A percentile compares a stretch with the other conserved stretches of the same genome.
These are phyloP conservation scores for Capromys pilorides DNA, from an alignment of 2,797 vertebrate species.

Conservation along the genomic window DNA sequence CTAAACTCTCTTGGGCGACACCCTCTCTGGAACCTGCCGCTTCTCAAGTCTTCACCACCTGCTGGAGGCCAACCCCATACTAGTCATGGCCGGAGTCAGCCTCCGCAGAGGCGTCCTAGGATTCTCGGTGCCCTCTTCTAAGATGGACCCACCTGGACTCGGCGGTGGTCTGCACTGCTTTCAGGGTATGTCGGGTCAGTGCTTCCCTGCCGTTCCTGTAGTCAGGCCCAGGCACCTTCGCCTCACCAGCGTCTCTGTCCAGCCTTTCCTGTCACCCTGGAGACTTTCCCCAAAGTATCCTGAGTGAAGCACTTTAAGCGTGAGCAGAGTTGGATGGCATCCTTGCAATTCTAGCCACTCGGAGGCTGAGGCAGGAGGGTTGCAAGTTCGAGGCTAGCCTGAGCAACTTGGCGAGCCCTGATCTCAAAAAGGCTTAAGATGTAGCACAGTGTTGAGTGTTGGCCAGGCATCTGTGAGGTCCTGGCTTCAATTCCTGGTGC, in stretches of 20 bases:
- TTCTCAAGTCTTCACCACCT: neutral
- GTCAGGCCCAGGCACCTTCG: neutral
- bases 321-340: neutral
- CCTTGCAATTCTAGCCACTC: neutral
- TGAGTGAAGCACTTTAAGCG: neutral
- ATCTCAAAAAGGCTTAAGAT: neutral
- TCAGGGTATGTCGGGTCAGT: neutral
- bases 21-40: neutral
- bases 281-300: neutral
- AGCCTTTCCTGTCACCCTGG: neutral
- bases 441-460: neutral
- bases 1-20: neutral
- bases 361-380: neutral
- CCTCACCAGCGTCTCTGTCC: too few species aligned
- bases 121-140: neutral
- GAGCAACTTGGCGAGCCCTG: neutral
- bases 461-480: neutral
- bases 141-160: neutral
- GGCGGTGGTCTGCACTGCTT: neutral
- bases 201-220: neutral
- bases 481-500: neutral
- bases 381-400: neutral
- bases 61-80: neutral
- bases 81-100: neutral
- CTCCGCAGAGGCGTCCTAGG: neutral